Percentiles rank a stretch among this genome's conserved stretches.
These are phyloP conservation scores for Pimephales promelas DNA, from an alignment of 2,113 vertebrate genomes.

Conservation along the genomic window DNA sequence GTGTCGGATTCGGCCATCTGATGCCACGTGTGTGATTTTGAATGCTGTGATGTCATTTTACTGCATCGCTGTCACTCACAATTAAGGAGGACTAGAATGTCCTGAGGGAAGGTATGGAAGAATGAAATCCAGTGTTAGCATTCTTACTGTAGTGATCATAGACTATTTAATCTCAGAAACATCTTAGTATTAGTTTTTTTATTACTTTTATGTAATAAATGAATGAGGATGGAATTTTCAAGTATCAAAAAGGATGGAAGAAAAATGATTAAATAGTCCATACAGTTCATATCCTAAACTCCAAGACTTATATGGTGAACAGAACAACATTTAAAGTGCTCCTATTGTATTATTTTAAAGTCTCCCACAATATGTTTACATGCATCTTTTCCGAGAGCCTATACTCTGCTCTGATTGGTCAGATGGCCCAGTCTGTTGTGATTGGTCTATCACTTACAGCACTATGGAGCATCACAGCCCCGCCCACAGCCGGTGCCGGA, in stretches of 20 bases:
- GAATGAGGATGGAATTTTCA: not conserved
- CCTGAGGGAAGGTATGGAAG: slow-evolving; percentile 4
- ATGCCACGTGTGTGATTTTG: slow-evolving; percentile 49
- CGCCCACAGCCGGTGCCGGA: no score
- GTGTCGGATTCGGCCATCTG: slow-evolving; percentile 40
- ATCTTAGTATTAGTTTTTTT: not conserved
- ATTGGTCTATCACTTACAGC: no score
- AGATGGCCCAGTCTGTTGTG: no score
- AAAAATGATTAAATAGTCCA: not conserved
- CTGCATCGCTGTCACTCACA: slow-evolving; percentile 52
- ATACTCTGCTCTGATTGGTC: no score
- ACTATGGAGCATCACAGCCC: no score
- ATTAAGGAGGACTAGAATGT: slow-evolving; percentile 11
- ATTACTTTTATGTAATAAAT: not conserved
- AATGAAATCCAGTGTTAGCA: not conserved
- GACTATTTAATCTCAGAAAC: not conserved
- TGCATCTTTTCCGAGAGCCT: no score
- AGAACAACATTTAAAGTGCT: no score
- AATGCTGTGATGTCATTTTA: slow-evolving; percentile 58
- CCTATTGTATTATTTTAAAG: no score
- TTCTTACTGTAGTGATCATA: not conserved
- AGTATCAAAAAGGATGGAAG: not conserved
- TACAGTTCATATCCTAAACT: no score
- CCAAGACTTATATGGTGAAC: no score
- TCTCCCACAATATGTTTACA: no score